These are phyloP conservation scores for Chanos chanos DNA, from an alignment of 2,797 vertebrate genomes.

Conservation along the genomic window DNA sequence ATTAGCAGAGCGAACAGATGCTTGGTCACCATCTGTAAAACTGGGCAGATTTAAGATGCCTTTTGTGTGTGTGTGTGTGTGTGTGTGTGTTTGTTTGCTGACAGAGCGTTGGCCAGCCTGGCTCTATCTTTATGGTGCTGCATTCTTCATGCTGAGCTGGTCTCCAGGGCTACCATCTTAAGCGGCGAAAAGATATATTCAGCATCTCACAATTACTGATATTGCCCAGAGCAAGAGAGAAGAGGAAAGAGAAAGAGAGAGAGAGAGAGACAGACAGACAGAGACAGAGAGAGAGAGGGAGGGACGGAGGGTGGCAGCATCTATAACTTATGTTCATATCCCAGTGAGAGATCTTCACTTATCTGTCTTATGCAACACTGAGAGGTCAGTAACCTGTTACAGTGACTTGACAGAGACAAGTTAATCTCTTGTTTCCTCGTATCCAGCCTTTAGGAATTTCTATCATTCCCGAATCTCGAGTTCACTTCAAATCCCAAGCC, in stretches of 20 bases:
- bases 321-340: constrained; percentile 20
- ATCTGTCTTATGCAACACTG: too few relatives aligned
- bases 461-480: too few relatives aligned
- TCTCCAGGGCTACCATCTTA: constrained; percentile 51
- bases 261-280: neutral
- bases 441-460: too few relatives aligned
- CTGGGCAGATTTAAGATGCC: too few relatives aligned
- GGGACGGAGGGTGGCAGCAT: constrained; percentile 19
- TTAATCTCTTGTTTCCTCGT: too few relatives aligned
- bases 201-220: constrained; percentile 33
- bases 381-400: too few relatives aligned
- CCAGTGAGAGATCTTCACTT: neutral
- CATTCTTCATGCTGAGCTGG: constrained; percentile 61
- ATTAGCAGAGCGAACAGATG: too few relatives aligned
- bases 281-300: neutral
- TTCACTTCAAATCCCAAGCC: too few relatives aligned
- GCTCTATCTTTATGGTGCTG: constrained; percentile 38
- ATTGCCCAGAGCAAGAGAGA: constrained; percentile 10
- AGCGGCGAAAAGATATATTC: constrained; percentile 47
- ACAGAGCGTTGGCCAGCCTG: constrained; percentile 14
- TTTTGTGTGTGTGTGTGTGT: neutral
- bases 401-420: too few relatives aligned
- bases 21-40: too few relatives aligned
- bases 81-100: constrained; percentile 6
- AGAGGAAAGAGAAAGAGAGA: neutral